Evolutionary conservation across 92 coral and sea anemone genomes (phyloP), one percentile per base, ranked within the genome.

Genomic region (Plumapathes pennacea): DNA sequence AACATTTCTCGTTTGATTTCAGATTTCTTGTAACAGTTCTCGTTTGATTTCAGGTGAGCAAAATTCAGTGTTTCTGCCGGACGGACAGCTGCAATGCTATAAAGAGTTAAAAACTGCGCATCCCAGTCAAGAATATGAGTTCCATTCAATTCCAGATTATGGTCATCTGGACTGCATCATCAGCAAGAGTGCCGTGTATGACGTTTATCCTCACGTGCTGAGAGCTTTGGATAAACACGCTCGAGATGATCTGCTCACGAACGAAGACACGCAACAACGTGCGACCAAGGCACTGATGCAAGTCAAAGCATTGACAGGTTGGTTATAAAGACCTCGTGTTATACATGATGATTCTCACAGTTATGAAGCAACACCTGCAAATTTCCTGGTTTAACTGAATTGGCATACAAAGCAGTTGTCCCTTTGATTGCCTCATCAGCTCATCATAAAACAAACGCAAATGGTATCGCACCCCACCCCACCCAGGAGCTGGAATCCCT

Each of bases 91-190:
- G 1, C 43, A 27, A 0, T 52, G 64, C 11, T 42, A 32, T 37
- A 69, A 51, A 27, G 58, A 60, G 18, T 64, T 69, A 1, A 59
- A 69, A 36, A 78, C 51, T 36, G 78, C 78, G 2, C 84, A 77
- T 44, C 84, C 84, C 0, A 21, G 6, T 17, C 84, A 77, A 17
- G 20, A 69, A 6, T 77, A 77, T 51, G 15, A 32, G 13, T 48
- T 56, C 34, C 42, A 38, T 14, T 47, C 32, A 55, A 77, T 77
- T 53, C 78, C 84, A 25, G 55, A 48, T 12, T 69, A 77, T 57
- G 84, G 84, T 3, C 84, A 77, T 50, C 57, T 77, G 10, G 84
- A 69, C 43, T 77, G 84, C 30, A 77, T 77, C 4, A 44, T 26
- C 33, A 78, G 84, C 27, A 69, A 32, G 38, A 47, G 38, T 15